A percentile compares a stretch with the other conserved stretches of the same genome.
phyloP scores from a whole-genome alignment of 2,888 invertebrate species.

The Labia minor region DNA sequence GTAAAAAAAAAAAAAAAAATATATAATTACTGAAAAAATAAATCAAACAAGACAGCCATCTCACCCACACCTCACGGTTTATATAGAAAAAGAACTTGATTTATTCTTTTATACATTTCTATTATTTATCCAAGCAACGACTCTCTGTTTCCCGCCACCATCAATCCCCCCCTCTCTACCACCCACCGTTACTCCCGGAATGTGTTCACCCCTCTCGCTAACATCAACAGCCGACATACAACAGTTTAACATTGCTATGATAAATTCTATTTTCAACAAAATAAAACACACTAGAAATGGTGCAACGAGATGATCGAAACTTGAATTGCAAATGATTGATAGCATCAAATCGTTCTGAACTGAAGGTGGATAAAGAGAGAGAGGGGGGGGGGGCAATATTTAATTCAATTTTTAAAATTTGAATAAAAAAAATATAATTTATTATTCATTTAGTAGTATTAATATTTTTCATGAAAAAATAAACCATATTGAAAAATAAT shows the following conservation, averaged over 20 bases:
- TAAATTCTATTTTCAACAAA: constrained; percentile 7
- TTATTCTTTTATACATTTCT: constrained; percentile 13
- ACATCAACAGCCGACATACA: not conserved
- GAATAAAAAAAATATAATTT: too few species aligned
- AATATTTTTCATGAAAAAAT: too few species aligned
- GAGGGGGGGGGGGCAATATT: too few species aligned
- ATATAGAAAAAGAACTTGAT: constrained; percentile 13
- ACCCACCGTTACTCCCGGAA: not conserved
- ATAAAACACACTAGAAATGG: not conserved
- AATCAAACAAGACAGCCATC: not conserved
- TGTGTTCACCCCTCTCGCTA: not conserved
- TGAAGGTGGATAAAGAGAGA: too few species aligned
- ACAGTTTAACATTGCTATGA: constrained; percentile 1
- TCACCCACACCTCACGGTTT: not conserved
- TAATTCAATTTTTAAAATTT: too few species aligned
- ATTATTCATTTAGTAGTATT: too few species aligned
- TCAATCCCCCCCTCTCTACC: not conserved
- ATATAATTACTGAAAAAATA: constrained; percentile 5
- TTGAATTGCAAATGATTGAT: not conserved
- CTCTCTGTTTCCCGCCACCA: not conserved
- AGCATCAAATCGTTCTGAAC: not conserved
- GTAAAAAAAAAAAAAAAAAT: not conserved
- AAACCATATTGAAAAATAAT: too few species aligned
- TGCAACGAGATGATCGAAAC: not conserved
- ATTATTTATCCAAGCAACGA: not conserved